These are phyloP conservation scores for Sardinella longiceps DNA, from an alignment of 2,797 vertebrate species.

Conservation along the genomic window DNA sequence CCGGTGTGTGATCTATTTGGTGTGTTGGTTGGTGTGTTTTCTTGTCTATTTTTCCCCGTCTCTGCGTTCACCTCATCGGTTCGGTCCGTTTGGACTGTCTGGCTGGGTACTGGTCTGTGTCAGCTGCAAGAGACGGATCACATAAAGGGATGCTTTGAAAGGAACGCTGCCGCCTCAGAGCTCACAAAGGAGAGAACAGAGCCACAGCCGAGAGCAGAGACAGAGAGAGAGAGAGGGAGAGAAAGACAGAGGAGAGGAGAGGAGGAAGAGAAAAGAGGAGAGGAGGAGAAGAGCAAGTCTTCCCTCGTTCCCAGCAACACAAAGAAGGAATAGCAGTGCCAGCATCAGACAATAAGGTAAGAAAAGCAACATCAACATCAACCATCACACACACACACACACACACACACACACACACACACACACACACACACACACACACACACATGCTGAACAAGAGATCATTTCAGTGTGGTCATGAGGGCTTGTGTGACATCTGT, in stretches of 20 bases:
- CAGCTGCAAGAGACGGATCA: slow-evolving; percentile 66
- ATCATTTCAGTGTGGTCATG: neutral
- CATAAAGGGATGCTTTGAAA: slow-evolving; percentile 80
- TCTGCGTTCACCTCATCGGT: neutral
- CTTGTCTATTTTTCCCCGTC: slow-evolving; percentile 39
- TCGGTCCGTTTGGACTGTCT: neutral
- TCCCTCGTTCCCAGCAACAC: slow-evolving; percentile 66
- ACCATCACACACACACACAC: slow-evolving; percentile 30
- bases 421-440: slow-evolving; percentile 1
- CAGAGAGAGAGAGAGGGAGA: slow-evolving; percentile 60
- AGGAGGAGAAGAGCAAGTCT: slow-evolving; percentile 44
- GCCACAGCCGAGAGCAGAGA: slow-evolving; percentile 25
- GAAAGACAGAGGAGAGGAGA: slow-evolving; percentile 59
- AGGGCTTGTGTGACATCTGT: neutral
- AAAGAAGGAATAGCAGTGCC: slow-evolving; percentile 80
- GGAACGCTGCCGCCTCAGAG: slow-evolving; percentile 74
- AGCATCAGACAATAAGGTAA: slow-evolving; percentile 81
- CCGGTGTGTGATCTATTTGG: slow-evolving; percentile 42
- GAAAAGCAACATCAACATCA: neutral
- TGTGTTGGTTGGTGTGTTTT: slow-evolving; percentile 32
- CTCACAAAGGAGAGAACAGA: slow-evolving; percentile 62
- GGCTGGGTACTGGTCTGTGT: neutral
- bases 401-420: slow-evolving; percentile 6
- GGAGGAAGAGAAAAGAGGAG: slow-evolving; percentile 59
- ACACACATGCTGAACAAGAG: neutral